These are phyloP conservation scores for Diglossa cyanea DNA, from an alignment of 2,797 vertebrate species.

Conservation along the genomic window DNA sequence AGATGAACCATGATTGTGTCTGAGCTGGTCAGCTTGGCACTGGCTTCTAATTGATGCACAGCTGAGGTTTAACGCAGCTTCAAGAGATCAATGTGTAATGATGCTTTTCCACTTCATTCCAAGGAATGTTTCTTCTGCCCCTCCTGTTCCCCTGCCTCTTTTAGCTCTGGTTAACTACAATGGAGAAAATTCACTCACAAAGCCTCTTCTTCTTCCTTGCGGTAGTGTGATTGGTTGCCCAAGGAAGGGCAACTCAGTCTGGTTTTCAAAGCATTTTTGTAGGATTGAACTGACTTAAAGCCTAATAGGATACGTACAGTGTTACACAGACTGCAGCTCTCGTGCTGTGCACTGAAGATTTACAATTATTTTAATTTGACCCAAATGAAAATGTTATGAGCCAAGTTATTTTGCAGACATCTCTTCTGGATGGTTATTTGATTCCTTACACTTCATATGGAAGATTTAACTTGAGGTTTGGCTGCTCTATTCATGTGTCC, in stretches of 20 bases:
- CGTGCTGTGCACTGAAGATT: slow-evolving; percentile 34
- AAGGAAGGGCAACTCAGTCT: background rate
- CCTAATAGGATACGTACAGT: background rate
- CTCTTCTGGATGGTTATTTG: slow-evolving; percentile 62
- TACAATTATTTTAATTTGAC: slow-evolving; percentile 70
- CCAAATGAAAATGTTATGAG: slow-evolving; percentile 64
- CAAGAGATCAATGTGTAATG: slow-evolving; percentile 18
- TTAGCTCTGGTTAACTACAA: background rate
- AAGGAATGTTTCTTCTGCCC: slow-evolving; percentile 13
- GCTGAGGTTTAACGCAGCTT: slow-evolving; percentile 28
- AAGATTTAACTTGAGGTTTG: slow-evolving; percentile 59
- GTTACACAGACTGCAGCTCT: slow-evolving; percentile 12
- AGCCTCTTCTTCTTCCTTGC: background rate
- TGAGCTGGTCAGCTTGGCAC: background rate
- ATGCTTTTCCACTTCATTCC: background rate
- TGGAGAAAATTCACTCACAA: background rate
- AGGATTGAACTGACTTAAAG: background rate
- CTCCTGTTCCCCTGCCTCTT: slow-evolving; percentile 14
- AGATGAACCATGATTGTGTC: background rate
- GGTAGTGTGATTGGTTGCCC: background rate
- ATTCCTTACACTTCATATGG: slow-evolving; percentile 49
- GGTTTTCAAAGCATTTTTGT: slow-evolving; percentile 45
- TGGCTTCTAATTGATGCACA: slow-evolving; percentile 8
- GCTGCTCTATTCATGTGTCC: background rate
- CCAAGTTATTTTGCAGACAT: slow-evolving; percentile 65